Evolutionary conservation across 2,797 vertebrate species (phyloP), one percentile per base, ranked within the genome.

Genomic region (Leuciscus waleckii): DNA sequence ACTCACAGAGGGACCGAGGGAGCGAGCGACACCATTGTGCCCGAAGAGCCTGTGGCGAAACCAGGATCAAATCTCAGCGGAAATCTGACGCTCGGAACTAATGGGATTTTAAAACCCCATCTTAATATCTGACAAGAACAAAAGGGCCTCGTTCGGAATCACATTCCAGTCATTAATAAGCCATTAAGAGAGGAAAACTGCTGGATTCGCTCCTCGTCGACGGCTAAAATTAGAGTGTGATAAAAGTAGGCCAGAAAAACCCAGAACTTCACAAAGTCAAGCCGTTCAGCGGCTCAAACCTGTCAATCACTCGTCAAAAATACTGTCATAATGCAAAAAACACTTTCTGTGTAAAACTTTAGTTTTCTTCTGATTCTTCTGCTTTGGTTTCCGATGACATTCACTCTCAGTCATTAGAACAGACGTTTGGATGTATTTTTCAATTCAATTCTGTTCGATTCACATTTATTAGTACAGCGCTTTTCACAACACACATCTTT

Each of bases 91-190:
- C 85, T 87, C 41, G 70, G 58, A 81, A 82, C 86, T 87, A 90
- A 90, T 90, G 84, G 88, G 89, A 88, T 91, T 90, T 87, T 85
- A 90, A 88, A 88, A 58, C 87, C 84, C 77, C 73, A 81, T 90
- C 86, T 90, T 80, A 89, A 87, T 88, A 82, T 90, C 85, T 85
- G 86, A 87, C 84, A 65, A 83, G 88, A 88, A 89, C 87, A 89
- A 87, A 90, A 86, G 58, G 75, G 65, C 71, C 79, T 86, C 81
- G 32, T 65, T 61, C 37, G 79, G 84, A 83, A 85, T 86, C 81
- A 81, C 82, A 69, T 63, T 80, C 69, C 61, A 85, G 83, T 87
- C 75, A 81, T 90, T 90, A 86, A 90, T 86, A 88, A 83, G 82
- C 87, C 88, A 87, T 90, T 89, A 90, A 85, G 67, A 70, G 76